phyloP scores from a whole-genome alignment of 1,140 invertebrate species.

The Heliconius hermathena region DNA sequence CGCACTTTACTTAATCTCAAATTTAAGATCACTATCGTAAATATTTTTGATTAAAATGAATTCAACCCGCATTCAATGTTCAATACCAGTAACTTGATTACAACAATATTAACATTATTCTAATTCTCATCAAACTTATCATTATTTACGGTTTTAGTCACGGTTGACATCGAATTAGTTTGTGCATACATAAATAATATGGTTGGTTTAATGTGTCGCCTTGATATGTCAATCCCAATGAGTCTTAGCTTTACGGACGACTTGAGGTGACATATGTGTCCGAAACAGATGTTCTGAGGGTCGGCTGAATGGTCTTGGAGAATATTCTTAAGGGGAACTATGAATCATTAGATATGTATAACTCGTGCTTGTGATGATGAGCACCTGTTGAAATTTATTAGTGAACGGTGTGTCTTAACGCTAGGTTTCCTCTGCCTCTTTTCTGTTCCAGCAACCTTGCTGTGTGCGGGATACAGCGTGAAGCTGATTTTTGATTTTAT shows the following conservation, averaged over 20 bases:
- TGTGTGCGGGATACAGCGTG: no score
- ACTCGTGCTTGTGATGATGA: background rate
- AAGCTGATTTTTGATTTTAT: no score
- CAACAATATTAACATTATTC: background rate
- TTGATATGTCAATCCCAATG: constrained; percentile 26
- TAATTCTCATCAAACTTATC: background rate
- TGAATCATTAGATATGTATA: background rate
- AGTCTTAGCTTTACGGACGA: constrained; percentile 24
- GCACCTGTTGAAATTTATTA: background rate
- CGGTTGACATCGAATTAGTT: constrained; percentile 9
- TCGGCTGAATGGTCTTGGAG: background rate
- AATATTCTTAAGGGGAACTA: background rate
- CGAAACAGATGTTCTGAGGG: constrained; percentile 24
- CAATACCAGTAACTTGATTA: background rate
- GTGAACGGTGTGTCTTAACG: background rate
- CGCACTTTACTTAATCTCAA: no score
- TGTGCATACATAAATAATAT: constrained; percentile 2
- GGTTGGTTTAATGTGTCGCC: constrained; percentile 4
- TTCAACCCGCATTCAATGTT: background rate
- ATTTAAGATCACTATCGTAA: background rate
- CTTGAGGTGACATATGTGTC: constrained; percentile 17
- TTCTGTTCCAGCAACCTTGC: no score
- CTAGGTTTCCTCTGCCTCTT: no score
- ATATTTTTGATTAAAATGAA: background rate
- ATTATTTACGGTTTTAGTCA: constrained; percentile 34